Conservation (phyloP, 2,797 vertebrate species). For the Pristis pectinata region DNA sequence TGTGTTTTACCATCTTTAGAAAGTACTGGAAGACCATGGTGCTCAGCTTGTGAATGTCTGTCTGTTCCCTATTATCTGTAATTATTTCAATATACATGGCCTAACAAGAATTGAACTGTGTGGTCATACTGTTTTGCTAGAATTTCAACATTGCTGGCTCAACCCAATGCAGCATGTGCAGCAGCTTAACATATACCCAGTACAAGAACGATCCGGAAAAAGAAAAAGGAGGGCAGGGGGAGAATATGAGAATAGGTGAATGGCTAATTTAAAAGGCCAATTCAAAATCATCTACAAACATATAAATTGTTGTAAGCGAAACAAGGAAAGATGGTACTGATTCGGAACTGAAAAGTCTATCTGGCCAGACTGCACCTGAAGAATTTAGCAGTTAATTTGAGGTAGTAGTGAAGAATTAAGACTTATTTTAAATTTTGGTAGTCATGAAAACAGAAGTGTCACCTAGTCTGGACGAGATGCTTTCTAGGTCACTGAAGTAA, state of each 20-base stretch:
- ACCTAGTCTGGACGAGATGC: not conserved
- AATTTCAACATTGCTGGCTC: not conserved
- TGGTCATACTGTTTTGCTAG: not conserved
- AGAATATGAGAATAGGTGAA: not conserved
- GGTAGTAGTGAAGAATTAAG: not conserved
- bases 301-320: too few relatives aligned
- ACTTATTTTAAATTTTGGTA: not conserved
- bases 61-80: not conserved
- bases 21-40: not conserved
- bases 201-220: not conserved
- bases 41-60: not conserved
- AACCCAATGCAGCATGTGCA: not conserved
- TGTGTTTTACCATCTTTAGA: not conserved
- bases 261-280: not conserved
- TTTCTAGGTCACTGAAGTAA: not conserved
- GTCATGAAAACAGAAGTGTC: not conserved
- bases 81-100: not conserved
- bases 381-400: too few relatives aligned
- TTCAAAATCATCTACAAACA: not conserved
- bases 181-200: not conserved
- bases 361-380: too few relatives aligned
- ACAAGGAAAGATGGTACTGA: not conserved
- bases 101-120: not conserved
- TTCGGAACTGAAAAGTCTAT: not conserved
- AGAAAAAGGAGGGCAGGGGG: not conserved